phyloP scores from a whole-genome alignment of 2,888 invertebrate species.

The Holacanthella duospinosa region DNA sequence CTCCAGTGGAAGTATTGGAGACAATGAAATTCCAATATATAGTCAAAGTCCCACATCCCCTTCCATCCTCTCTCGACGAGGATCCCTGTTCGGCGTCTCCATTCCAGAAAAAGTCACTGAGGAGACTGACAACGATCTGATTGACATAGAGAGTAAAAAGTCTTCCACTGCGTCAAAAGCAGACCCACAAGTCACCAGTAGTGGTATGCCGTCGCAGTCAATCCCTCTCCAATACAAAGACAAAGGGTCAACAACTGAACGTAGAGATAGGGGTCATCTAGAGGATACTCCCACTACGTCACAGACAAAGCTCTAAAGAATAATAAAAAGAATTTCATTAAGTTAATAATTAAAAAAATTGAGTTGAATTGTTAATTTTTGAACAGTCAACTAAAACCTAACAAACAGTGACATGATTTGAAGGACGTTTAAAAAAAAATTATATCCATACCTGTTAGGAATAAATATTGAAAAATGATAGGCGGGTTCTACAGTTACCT shows the following conservation, averaged over 20 bases:
- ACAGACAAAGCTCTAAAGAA: not conserved
- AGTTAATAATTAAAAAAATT: too few relatives aligned
- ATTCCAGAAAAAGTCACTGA: slow-evolving; percentile 29
- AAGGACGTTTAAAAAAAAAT: not conserved
- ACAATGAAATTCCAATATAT: not conserved
- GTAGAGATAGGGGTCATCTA: not conserved
- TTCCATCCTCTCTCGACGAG: slow-evolving; percentile 23
- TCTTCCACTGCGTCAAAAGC: not conserved
- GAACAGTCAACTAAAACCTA: too few relatives aligned
- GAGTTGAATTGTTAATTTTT: too few relatives aligned
- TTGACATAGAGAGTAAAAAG: slow-evolving; percentile 18
- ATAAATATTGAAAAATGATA: slow-evolving; percentile 6
- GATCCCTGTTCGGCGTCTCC: slow-evolving; percentile 28
- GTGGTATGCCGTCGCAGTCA: not conserved
- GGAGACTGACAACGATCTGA: slow-evolving; percentile 34
- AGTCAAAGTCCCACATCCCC: not conserved
- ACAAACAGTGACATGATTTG: too few relatives aligned
- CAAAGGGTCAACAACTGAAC: not conserved
- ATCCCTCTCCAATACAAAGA: not conserved
- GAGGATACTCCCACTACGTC: not conserved
- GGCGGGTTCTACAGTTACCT: not conserved
- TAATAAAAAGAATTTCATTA: too few relatives aligned
- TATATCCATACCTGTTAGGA: not conserved
- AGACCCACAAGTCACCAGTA: too few relatives aligned
- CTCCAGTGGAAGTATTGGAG: slow-evolving; percentile 6